A percentile compares a stretch with the other conserved stretches of the same genome.
Conservation (phyloP, 2,113 vertebrate species). For the Sturnus vulgaris region DNA sequence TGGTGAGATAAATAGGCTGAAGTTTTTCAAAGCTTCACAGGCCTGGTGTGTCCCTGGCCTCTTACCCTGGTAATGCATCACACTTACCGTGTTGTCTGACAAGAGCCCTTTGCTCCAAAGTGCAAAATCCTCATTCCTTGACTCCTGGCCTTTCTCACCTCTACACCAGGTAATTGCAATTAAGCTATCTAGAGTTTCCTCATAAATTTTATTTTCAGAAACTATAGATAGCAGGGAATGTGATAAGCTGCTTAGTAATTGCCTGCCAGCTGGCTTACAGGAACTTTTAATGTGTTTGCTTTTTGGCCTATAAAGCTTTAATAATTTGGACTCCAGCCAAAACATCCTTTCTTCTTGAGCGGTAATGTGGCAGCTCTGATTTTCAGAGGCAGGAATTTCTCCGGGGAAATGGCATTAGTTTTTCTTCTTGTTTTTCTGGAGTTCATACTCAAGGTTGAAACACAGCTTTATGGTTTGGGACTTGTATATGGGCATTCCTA, state of each 20-base stretch:
- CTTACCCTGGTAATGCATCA: not conserved
- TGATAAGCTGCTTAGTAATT: constrained; percentile 45
- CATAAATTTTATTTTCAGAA: not conserved
- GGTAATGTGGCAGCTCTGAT: not conserved
- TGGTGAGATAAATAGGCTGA: not conserved
- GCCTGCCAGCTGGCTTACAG: constrained; percentile 21
- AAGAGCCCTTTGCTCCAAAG: not conserved
- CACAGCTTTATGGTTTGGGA: not conserved
- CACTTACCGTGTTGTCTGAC: accelerated
- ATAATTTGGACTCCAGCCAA: constrained; percentile 23
- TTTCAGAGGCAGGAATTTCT: constrained; percentile 21
- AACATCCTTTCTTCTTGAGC: not conserved
- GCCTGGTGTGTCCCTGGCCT: not conserved
- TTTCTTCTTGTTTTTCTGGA: constrained; percentile 18
- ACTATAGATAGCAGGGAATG: not conserved
- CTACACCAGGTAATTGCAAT: not conserved
- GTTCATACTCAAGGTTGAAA: not conserved
- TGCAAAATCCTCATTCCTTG: not conserved
- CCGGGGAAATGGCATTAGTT: not conserved
- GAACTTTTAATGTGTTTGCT: constrained; percentile 47
- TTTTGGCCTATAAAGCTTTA: constrained; percentile 42
- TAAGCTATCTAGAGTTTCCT: not conserved
- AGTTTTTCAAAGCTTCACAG: not conserved
- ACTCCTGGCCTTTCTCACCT: not conserved
- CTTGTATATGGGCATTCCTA: not conserved